Evolutionary conservation across 2,888 invertebrate genomes (phyloP).

Genomic region (Pemphredon lugubris): DNA sequence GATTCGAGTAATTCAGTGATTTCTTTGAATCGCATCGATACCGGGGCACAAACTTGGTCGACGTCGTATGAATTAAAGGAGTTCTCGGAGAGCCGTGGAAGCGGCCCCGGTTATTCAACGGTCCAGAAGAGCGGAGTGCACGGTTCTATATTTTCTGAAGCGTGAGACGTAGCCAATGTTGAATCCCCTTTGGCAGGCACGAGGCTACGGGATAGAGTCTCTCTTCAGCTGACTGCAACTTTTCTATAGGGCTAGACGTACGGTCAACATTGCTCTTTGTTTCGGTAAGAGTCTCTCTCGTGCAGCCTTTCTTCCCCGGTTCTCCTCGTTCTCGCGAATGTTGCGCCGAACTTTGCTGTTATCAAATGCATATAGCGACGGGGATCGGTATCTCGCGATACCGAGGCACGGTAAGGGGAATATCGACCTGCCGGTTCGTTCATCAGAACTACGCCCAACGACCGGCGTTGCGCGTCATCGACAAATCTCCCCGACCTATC

Average conservation of each 20-base stretch:
- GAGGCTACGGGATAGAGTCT: slow-evolving; percentile 10
- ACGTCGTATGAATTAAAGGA: slow-evolving; percentile 4
- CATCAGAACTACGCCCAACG: too few species aligned
- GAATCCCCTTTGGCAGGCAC: slow-evolving; percentile 52
- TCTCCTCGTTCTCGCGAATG: slow-evolving; percentile 28
- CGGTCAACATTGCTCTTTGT: slow-evolving; percentile 76
- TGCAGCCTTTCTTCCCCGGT: slow-evolving; percentile 36
- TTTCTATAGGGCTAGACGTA: slow-evolving; percentile 74
- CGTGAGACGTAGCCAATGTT: slow-evolving; percentile 24
- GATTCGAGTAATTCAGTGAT: too few species aligned
- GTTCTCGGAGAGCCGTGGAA: not conserved
- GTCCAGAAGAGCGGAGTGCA: not conserved
- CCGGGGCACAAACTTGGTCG: not conserved
- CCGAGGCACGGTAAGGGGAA: not conserved
- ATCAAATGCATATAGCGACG: slow-evolving; percentile 15
- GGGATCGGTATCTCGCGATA: not conserved
- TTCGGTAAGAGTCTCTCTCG: slow-evolving; percentile 68
- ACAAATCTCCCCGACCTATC: too few species aligned
- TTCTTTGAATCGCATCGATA: too few species aligned
- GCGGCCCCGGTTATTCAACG: slow-evolving; percentile 12
- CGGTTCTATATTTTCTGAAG: slow-evolving; percentile 16
- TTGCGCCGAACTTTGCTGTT: not conserved
- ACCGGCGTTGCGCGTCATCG: too few species aligned
- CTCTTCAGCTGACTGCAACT: slow-evolving; percentile 59
- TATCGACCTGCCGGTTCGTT: not conserved